These are phyloP conservation scores for Caenorhabditis drosophilae DNA, from an alignment of 2,888 invertebrate genomes.

Conservation along the genomic window DNA sequence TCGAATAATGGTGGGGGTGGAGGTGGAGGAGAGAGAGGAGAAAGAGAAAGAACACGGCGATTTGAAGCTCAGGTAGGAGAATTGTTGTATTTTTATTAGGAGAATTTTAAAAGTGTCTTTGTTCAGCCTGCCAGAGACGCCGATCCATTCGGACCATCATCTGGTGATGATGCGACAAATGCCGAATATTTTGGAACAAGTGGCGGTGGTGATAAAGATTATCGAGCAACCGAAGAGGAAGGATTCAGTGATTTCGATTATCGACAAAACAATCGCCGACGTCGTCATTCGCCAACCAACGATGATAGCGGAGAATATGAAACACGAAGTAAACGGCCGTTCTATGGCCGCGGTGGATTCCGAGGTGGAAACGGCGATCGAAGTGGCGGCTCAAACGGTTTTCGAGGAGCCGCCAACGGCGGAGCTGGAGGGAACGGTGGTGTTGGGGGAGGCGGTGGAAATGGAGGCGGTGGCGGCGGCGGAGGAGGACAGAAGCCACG, in stretches of 20 bases:
- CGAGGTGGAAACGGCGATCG: constrained; percentile 12
- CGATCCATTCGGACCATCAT: constrained; percentile 34
- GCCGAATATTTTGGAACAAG: constrained; percentile 16
- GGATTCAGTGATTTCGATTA: constrained; percentile 25
- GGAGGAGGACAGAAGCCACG: constrained; percentile 25
- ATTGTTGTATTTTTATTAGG: too few species aligned
- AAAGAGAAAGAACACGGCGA: constrained; percentile 9
- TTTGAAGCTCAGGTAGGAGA: too few species aligned
- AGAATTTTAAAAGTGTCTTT: too few species aligned
- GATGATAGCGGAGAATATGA: constrained; percentile 35
- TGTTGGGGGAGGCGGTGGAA: too few species aligned
- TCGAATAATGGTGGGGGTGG: too few species aligned
- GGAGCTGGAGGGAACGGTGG: too few species aligned
- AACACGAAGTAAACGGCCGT: constrained; percentile 11
- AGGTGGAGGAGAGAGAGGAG: constrained; percentile 3
- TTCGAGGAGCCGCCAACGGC: too few species aligned
- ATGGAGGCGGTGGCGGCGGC: constrained; percentile 32
- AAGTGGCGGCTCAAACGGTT: neutral
- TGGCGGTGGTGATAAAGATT: constrained; percentile 19
- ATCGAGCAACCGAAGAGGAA: constrained; percentile 25
- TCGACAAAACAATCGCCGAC: constrained; percentile 18
- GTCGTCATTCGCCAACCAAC: constrained; percentile 33
- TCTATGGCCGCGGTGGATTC: constrained; percentile 20
- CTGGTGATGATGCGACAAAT: constrained; percentile 12
- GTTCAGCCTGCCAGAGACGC: constrained; percentile 5